These are phyloP conservation scores for Trissolcus brochymenae DNA, from an alignment of 2,888 invertebrate genomes.

Conservation along the genomic window DNA sequence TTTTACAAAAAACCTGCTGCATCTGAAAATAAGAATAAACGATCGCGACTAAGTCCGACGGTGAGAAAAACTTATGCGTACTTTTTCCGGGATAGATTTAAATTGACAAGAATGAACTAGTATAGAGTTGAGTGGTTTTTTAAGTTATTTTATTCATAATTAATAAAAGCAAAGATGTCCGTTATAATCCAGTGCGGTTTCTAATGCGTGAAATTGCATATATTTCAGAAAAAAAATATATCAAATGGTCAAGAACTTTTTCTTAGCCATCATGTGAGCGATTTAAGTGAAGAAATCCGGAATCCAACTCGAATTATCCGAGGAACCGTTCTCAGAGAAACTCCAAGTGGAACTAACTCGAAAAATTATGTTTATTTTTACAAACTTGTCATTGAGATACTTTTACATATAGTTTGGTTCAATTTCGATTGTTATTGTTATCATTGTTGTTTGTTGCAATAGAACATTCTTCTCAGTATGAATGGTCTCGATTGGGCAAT, in stretches of 20 bases:
- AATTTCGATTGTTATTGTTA: not conserved
- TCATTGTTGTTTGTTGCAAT: not conserved
- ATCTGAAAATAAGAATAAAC: too few species aligned
- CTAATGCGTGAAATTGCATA: too few species aligned
- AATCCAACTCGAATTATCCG: not conserved
- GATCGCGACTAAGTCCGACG: too few species aligned
- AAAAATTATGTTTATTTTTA: constrained; percentile 8
- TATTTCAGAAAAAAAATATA: too few species aligned
- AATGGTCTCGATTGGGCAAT: not conserved
- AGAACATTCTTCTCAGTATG: not conserved
- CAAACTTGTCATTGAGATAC: not conserved
- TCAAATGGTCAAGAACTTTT: not conserved
- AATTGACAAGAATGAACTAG: too few species aligned
- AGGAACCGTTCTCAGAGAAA: not conserved
- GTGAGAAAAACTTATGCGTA: too few species aligned
- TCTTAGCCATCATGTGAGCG: not conserved
- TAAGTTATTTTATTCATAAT: too few species aligned
- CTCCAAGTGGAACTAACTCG: not conserved
- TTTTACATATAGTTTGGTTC: not conserved
- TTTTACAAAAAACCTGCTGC: too few species aligned
- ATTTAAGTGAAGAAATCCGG: not conserved
- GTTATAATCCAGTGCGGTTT: too few species aligned
- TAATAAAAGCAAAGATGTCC: too few species aligned
- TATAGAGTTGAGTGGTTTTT: too few species aligned
- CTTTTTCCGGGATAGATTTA: too few species aligned